Percentiles rank a stretch among this genome's conserved stretches.
Conservation (phyloP, 2,113 vertebrate species). For the Noctilio leporinus region DNA sequence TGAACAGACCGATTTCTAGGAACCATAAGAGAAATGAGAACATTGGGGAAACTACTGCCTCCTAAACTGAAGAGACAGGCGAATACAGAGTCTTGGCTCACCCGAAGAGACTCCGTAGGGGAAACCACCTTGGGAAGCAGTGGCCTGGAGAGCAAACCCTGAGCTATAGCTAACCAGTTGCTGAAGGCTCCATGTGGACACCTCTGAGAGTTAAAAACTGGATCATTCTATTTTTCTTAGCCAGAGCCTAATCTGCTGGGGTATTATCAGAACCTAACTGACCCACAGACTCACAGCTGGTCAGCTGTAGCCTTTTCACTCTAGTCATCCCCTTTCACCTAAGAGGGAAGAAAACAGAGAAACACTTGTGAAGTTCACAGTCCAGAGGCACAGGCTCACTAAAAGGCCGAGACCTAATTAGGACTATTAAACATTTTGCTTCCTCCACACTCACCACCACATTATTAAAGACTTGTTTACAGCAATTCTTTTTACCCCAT, state of each 20-base stretch:
- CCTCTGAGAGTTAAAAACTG: background rate
- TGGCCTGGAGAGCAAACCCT: background rate
- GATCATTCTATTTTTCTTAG: background rate
- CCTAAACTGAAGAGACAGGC: background rate
- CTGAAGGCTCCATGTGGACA: background rate
- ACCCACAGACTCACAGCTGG: too few relatives aligned
- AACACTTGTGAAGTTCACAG: background rate
- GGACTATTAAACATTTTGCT: background rate
- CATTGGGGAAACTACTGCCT: background rate
- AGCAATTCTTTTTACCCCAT: background rate
- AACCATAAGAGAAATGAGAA: background rate
- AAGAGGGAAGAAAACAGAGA: background rate
- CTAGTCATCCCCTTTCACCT: background rate
- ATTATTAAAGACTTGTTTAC: background rate
- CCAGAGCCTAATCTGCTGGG: background rate
- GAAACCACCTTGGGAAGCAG: background rate
- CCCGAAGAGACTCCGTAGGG: background rate
- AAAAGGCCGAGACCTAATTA: background rate
- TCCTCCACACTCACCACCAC: background rate
- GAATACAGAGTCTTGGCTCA: background rate
- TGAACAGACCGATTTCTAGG: background rate
- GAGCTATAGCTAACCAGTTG: background rate
- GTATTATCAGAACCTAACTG: background rate
- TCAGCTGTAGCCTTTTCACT: background rate
- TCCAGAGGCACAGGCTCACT: background rate